These are phyloP conservation scores for Semotilus atromaculatus DNA, from an alignment of 2,797 vertebrate genomes.

Conservation along the genomic window DNA sequence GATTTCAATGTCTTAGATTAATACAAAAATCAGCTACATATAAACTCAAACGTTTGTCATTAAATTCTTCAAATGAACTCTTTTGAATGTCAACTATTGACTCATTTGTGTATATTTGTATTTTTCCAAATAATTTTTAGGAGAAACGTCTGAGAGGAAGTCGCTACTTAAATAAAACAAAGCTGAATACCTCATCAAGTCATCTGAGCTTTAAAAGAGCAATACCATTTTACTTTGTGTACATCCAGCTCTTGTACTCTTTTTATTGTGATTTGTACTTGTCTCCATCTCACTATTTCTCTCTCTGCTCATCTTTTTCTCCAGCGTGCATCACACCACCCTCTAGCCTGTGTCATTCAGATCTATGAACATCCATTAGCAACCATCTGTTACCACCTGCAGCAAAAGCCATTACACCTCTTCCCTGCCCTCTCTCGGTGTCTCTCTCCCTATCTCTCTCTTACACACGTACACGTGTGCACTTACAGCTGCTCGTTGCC, in stretches of 20 bases:
- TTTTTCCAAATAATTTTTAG: background rate
- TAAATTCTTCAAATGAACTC: background rate
- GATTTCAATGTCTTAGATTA: background rate
- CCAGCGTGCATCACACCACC: slow-evolving; percentile 33
- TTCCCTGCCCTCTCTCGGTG: background rate
- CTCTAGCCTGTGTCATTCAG: slow-evolving; percentile 80
- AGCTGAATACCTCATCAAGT: background rate
- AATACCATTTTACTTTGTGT: background rate
- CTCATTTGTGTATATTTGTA: background rate
- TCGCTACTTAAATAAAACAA: background rate
- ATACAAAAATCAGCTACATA: background rate
- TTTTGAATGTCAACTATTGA: background rate
- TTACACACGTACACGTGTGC: slow-evolving; percentile 9
- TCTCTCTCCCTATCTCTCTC: slow-evolving; percentile 8
- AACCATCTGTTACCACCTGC: slow-evolving; percentile 86
- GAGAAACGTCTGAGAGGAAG: background rate
- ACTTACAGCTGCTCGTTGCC: slow-evolving; percentile 44
- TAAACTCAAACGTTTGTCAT: background rate
- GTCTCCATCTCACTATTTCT: slow-evolving; percentile 10
- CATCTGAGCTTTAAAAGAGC: background rate
- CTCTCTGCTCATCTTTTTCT: slow-evolving; percentile 13
- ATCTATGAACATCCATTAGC: slow-evolving; percentile 86
- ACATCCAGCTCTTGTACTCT: background rate
- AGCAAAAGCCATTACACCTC: slow-evolving; percentile 74
- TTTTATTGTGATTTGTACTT: slow-evolving; percentile 16